phyloP scores from a whole-genome alignment of 2,888 invertebrate species.

The Pyralis farinalis region DNA sequence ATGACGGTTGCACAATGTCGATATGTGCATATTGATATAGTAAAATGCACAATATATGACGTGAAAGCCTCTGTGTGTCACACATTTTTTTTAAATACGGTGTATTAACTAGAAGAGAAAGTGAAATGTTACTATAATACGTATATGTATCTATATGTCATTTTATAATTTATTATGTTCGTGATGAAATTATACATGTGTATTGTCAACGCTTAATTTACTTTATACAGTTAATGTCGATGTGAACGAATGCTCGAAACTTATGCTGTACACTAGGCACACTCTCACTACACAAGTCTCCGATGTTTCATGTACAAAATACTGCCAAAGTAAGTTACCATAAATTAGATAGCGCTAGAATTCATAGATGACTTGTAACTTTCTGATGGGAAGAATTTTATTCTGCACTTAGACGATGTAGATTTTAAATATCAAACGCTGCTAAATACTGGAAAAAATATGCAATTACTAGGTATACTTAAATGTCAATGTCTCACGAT shows the following conservation, averaged over 20 bases:
- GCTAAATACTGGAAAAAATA: not conserved
- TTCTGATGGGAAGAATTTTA: not conserved
- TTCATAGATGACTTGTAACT: conserved; percentile 3
- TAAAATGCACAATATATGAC: conserved; percentile 53
- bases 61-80: conserved; percentile 53
- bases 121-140: conserved; percentile 21
- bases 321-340: conserved; percentile 16
- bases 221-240: conserved; percentile 31
- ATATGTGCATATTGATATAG: conserved; percentile 62
- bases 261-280: conserved; percentile 18
- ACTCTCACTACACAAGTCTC: conserved; percentile 15
- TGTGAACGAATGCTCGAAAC: conserved; percentile 38
- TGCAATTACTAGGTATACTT: not conserved
- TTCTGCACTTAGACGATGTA: conserved; percentile 1
- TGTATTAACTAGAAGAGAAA: conserved; percentile 24
- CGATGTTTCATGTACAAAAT: conserved; percentile 8
- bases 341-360: conserved; percentile 9
- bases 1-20: conserved; percentile 65
- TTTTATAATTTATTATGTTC: conserved; percentile 32
- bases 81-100: conserved; percentile 28
- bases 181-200: conserved; percentile 40
- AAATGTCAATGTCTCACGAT: not conserved
- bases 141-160: conserved; percentile 22
- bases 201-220: conserved; percentile 34
- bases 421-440: not conserved